Conservation (phyloP, 2,113 vertebrate species). For the Empidonax alnorum region DNA sequence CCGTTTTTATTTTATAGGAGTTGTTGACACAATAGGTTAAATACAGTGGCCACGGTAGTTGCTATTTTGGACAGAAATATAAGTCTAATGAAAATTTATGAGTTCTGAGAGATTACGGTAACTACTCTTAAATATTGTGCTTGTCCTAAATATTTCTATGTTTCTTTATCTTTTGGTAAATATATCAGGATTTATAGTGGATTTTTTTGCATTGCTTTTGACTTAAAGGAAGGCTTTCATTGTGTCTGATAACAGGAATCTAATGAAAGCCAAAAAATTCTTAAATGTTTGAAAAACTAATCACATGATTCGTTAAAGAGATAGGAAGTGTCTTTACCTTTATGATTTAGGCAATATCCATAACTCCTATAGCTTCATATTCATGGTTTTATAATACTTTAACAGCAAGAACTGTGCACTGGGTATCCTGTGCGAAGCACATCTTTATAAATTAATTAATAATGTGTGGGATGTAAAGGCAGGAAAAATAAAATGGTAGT, state of each 20-base stretch:
- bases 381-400: background rate
- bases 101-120: background rate
- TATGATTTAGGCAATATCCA: background rate
- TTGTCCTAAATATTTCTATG: background rate
- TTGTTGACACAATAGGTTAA: background rate
- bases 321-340: background rate
- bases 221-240: background rate
- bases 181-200: background rate
- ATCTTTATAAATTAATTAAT: background rate
- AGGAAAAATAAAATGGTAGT: background rate
- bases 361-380: accelerated
- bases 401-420: background rate
- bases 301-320: background rate
- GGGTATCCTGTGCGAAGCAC: background rate
- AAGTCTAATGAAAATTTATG: background rate
- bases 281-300: background rate
- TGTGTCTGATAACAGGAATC: background rate
- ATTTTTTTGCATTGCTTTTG: background rate
- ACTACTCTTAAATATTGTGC: background rate
- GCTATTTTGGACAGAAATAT: background rate
- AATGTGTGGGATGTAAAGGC: accelerated
- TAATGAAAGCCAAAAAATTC: background rate
- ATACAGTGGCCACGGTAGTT: background rate
- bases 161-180: background rate
- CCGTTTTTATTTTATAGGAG: background rate